Percentiles rank a stretch among this genome's conserved stretches.
Conservation (phyloP, 1,140 invertebrate genomes). For the Steinernema feltiae region DNA sequence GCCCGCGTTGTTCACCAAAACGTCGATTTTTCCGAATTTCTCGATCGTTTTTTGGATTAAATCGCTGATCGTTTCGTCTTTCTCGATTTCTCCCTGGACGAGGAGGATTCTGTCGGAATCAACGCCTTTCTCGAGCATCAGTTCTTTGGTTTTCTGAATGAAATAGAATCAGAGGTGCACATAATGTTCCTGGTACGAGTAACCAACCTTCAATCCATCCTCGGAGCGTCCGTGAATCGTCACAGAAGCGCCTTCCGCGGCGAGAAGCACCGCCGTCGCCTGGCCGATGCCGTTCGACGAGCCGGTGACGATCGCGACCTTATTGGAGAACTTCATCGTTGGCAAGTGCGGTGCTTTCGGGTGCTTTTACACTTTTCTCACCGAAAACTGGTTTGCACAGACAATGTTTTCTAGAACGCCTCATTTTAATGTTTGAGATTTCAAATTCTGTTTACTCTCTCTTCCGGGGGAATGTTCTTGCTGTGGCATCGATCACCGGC, state of each 20-base stretch:
- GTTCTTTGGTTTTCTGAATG: slow-evolving; percentile 32
- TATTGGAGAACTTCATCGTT: background rate
- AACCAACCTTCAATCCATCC: slow-evolving; percentile 17
- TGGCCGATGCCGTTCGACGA: slow-evolving; percentile 35
- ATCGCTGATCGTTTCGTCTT: slow-evolving; percentile 32
- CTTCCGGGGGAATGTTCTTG: too few species aligned
- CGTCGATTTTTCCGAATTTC: slow-evolving; percentile 42
- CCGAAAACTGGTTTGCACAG: too few species aligned
- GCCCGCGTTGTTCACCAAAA: slow-evolving; percentile 46
- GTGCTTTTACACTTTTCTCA: too few species aligned
- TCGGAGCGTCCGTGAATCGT: slow-evolving; percentile 29
- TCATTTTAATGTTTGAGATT: too few species aligned
- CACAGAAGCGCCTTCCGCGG: slow-evolving; percentile 28
- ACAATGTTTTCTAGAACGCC: too few species aligned
- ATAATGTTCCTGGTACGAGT: slow-evolving; percentile 12
- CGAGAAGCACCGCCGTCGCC: slow-evolving; percentile 26
- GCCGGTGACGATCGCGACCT: slow-evolving; percentile 32
- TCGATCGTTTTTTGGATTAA: slow-evolving; percentile 36
- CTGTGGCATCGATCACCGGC: too few species aligned
- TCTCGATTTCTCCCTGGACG: slow-evolving; percentile 32
- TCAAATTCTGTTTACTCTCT: too few species aligned
- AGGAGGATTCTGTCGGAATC: slow-evolving; percentile 28
- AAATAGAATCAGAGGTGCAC: too few species aligned
- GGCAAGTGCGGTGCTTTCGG: too few species aligned
- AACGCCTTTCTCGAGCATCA: slow-evolving; percentile 23